A percentile compares a stretch with the other conserved stretches of the same genome.
phyloP scores from a whole-genome alignment of 2,113 vertebrate genomes.

The Echinops telfairi region DNA sequence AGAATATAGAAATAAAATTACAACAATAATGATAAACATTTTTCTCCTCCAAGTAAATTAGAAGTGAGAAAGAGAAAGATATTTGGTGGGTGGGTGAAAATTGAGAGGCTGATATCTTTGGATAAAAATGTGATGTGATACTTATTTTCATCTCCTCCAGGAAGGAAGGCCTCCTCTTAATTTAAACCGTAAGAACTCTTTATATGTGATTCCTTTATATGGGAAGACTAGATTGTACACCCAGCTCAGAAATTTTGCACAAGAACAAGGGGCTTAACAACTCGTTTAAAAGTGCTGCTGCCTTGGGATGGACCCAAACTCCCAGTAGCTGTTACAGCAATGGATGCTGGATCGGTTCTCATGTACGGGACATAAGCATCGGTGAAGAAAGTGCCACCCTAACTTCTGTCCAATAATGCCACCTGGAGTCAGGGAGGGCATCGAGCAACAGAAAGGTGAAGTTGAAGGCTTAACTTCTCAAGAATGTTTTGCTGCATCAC shows the following conservation, averaged over 20 bases:
- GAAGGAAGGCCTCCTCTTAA: background rate
- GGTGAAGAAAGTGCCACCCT: background rate
- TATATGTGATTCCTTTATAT: background rate
- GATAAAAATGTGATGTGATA: background rate
- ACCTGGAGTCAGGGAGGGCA: constrained; percentile 47
- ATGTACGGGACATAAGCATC: background rate
- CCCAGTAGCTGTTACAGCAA: background rate
- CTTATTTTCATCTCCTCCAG: background rate
- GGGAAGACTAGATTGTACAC: background rate
- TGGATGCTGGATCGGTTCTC: background rate
- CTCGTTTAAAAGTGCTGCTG: background rate
- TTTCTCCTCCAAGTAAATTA: background rate
- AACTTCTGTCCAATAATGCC: constrained; percentile 57
- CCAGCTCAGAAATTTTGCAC: background rate
- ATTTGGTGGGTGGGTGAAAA: background rate
- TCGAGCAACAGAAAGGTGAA: background rate
- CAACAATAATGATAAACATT: background rate
- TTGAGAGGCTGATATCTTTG: background rate
- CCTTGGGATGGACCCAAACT: background rate
- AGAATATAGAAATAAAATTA: background rate
- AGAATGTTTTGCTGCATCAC: too few species aligned
- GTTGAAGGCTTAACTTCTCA: too few species aligned
- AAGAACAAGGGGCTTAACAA: background rate
- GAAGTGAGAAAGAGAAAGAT: background rate
- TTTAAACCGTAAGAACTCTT: background rate